phyloP scores from a whole-genome alignment of 2,888 invertebrate species.

The Anaspis maculata region DNA sequence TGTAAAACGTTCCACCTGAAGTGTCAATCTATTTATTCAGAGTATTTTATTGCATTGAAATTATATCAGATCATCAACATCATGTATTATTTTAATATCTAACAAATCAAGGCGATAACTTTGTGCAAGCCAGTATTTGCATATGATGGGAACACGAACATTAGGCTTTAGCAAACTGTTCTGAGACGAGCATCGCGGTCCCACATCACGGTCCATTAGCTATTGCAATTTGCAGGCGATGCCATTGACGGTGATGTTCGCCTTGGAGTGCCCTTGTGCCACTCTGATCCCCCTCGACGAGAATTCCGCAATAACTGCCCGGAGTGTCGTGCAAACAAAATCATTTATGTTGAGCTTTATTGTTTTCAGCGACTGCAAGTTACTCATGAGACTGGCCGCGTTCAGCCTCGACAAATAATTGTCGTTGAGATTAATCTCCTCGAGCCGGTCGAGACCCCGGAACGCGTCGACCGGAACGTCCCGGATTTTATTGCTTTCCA shows the following conservation, averaged over 20 bases:
- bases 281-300: conserved; percentile 7
- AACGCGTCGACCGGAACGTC: conserved; percentile 8
- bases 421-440: conserved; percentile 13
- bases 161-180: no score
- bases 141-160: no score
- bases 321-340: conserved; percentile 10
- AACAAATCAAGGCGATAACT: background rate
- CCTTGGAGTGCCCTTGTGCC: conserved; percentile 7
- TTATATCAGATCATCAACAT: no score
- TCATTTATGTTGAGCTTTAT: conserved; percentile 12
- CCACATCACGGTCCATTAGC: no score
- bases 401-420: conserved; percentile 13
- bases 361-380: conserved; percentile 9
- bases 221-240: conserved; percentile 11
- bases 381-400: conserved; percentile 11
- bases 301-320: conserved; percentile 7
- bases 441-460: conserved; percentile 5
- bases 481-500: conserved; percentile 13
- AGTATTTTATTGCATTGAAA: conserved; percentile 2
- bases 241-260: conserved; percentile 10
- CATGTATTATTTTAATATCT: background rate
- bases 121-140: no score
- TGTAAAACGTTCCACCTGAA: no score
- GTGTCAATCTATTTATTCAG: no score
- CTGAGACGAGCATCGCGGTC: no score